phyloP scores from a whole-genome alignment of 1,140 invertebrate genomes.

The Drosophila parvula region DNA sequence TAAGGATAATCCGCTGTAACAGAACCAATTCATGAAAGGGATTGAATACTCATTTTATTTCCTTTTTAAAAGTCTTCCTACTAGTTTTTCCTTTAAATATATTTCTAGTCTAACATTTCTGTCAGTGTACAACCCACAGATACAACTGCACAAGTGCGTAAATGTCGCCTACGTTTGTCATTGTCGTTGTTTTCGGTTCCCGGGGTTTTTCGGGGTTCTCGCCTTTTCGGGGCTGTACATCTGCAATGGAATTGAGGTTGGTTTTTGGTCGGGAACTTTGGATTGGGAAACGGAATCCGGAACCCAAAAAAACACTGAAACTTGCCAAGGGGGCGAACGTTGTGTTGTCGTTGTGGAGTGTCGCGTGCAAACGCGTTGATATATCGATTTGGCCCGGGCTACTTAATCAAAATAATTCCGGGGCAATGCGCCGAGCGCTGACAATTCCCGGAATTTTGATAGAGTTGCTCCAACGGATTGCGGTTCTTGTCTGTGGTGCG shows the following conservation, averaged over 20 bases:
- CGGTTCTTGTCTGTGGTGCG: constrained; percentile 1
- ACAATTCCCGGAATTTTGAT: constrained; percentile 73
- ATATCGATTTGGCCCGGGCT: constrained; percentile 68
- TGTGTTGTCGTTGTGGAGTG: constrained; percentile 32
- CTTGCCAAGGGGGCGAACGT: background rate
- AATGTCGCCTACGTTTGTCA: constrained; percentile 46
- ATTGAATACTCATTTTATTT: no score
- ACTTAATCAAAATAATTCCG: constrained; percentile 78
- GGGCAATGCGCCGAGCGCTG: constrained; percentile 44
- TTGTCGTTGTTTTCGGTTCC: constrained; percentile 30
- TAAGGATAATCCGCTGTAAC: background rate
- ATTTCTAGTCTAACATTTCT: background rate
- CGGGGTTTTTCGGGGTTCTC: constrained; percentile 1
- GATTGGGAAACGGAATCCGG: constrained; percentile 15
- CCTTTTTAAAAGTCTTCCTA: no score
- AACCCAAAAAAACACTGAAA: constrained; percentile 5
- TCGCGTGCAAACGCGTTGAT: constrained; percentile 74
- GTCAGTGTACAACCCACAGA: background rate
- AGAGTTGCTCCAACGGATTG: constrained; percentile 32
- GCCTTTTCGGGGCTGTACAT: constrained; percentile 10
- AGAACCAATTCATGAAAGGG: no score
- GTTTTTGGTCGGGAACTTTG: constrained; percentile 24
- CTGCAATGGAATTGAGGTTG: constrained; percentile 31
- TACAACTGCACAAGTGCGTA: constrained; percentile 36
- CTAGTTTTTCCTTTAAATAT: background rate